phyloP scores from a whole-genome alignment of 2,113 vertebrate genomes.

The Galbula dea region DNA sequence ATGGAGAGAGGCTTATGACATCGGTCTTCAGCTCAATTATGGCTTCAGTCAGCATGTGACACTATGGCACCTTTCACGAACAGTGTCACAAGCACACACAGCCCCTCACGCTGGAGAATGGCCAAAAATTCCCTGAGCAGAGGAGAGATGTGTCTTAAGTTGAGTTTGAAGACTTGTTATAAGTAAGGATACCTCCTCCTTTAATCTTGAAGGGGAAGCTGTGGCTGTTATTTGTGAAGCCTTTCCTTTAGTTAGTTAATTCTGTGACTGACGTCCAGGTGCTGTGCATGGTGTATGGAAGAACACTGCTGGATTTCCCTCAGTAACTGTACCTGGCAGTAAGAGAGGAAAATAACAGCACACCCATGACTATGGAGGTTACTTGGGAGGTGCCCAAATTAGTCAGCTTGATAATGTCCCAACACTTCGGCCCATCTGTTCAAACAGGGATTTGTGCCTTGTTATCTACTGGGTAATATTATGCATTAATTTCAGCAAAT shows the following conservation, averaged over 20 bases:
- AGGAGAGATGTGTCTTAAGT: neutral
- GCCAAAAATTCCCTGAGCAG: neutral
- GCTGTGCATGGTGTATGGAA: neutral
- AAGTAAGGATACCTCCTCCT: neutral
- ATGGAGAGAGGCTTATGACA: neutral
- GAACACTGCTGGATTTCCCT: neutral
- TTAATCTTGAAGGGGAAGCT: accelerated
- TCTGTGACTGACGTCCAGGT: neutral
- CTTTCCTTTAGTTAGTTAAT: neutral
- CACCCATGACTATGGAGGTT: constrained; percentile 33
- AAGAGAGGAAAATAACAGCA: constrained; percentile 1
- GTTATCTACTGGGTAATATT: constrained; percentile 41
- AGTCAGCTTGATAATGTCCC: constrained; percentile 44
- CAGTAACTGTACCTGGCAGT: neutral
- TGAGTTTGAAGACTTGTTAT: neutral
- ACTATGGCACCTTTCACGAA: neutral
- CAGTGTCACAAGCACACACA: accelerated
- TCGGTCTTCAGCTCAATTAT: neutral
- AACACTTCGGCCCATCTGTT: constrained; percentile 61
- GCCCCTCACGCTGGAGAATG: neutral
- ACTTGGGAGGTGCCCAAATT: constrained; percentile 63
- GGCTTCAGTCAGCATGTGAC: neutral
- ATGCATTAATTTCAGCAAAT: constrained; percentile 51
- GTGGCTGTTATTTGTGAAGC: neutral
- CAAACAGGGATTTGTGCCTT: constrained; percentile 43